A percentile compares a stretch with the other conserved stretches of the same genome.
Conservation (phyloP, 2,797 vertebrate species). For the Halcyon badia region DNA sequence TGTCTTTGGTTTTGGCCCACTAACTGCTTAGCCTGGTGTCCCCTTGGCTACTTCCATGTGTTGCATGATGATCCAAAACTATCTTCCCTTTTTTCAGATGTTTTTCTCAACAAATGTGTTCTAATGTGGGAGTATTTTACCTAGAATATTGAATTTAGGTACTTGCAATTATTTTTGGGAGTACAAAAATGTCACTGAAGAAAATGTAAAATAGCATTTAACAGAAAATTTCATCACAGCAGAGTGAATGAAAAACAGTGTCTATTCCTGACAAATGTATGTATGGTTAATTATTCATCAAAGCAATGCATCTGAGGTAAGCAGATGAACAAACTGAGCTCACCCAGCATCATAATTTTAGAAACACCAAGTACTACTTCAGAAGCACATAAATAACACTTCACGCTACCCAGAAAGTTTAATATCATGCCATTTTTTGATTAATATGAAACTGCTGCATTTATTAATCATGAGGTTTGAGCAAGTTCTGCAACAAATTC, state of each 20-base stretch:
- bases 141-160: not conserved
- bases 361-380: not conserved
- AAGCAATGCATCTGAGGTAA: not conserved
- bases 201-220: not conserved
- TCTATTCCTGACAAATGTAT: not conserved
- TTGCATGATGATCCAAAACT: not conserved
- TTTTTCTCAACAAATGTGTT: not conserved
- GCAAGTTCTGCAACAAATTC: not conserved
- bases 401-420: not conserved
- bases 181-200: not conserved
- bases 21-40: not conserved
- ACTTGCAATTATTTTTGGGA: not conserved
- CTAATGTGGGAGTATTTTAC: not conserved
- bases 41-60: not conserved
- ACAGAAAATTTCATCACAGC: not conserved
- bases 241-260: not conserved
- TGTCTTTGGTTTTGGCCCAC: not conserved
- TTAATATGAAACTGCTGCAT: not conserved
- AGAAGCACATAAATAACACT: constrained; percentile 23
- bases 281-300: not conserved
- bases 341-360: constrained; percentile 1
- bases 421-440: not conserved
- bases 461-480: constrained; percentile 9
- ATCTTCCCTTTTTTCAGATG: not conserved
- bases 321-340: not conserved